A percentile compares a stretch with the other conserved stretches of the same genome.
These are phyloP conservation scores for Abrostola tripartita DNA, from an alignment of 2,888 invertebrate genomes.

Conservation along the genomic window DNA sequence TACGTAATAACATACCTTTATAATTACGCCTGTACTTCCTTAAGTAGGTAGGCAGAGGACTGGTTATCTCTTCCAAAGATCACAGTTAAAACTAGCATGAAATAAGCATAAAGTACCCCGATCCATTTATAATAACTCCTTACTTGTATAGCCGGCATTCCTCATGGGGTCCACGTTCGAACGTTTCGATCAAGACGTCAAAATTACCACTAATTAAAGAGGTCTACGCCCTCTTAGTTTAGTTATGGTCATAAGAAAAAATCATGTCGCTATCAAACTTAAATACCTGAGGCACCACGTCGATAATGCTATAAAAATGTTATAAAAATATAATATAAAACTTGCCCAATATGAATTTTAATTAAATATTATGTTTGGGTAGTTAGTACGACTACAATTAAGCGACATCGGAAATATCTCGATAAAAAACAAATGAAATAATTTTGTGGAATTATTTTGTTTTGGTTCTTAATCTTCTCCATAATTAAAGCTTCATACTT, in stretches of 20 bases:
- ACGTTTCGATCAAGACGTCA: slow-evolving; percentile 75
- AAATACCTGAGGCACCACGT: slow-evolving; percentile 29
- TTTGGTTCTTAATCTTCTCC: too few relatives aligned
- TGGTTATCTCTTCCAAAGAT: too few relatives aligned
- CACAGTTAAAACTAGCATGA: too few relatives aligned
- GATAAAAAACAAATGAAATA: too few relatives aligned
- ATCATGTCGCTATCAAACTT: slow-evolving; percentile 33
- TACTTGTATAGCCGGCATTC: slow-evolving; percentile 58
- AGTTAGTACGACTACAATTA: background rate
- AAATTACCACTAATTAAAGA: slow-evolving; percentile 80
- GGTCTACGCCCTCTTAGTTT: slow-evolving; percentile 63
- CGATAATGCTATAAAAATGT: slow-evolving; percentile 41
- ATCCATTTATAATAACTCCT: too few relatives aligned
- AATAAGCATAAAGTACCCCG: too few relatives aligned
- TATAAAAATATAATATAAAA: slow-evolving; percentile 39
- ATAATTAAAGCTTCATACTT: too few relatives aligned
- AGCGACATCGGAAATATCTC: background rate
- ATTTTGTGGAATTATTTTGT: too few relatives aligned
- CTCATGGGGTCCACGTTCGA: slow-evolving; percentile 53
- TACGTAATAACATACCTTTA: too few relatives aligned
- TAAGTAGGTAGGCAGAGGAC: too few relatives aligned
- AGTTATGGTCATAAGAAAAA: slow-evolving; percentile 44
- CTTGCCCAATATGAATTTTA: slow-evolving; percentile 27
- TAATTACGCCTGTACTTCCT: too few relatives aligned
- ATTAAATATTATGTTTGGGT: slow-evolving; percentile 30